Evolutionary conservation across 2,797 vertebrate genomes (phyloP).

Genomic region (Melanotaenia trifasciata): DNA sequence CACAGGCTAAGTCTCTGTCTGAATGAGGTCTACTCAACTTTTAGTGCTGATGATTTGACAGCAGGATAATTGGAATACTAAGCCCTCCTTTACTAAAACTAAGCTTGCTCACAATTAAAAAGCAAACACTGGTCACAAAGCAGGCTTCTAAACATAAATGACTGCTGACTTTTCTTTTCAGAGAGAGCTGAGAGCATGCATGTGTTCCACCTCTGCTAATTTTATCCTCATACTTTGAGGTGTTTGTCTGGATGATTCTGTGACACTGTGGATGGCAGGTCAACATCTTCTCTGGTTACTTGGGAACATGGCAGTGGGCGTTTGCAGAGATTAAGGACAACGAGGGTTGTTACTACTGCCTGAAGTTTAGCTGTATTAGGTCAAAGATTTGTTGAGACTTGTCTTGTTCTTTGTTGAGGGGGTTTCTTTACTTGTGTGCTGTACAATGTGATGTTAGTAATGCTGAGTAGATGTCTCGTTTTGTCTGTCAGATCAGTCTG

Average conservation of each 20-base stretch:
- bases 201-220: slow-evolving; percentile 40
- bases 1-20: slow-evolving; percentile 42
- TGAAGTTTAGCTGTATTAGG: slow-evolving; percentile 16
- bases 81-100: slow-evolving; percentile 24
- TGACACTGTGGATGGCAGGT: slow-evolving; percentile 42
- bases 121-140: slow-evolving; percentile 25
- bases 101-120: slow-evolving; percentile 37
- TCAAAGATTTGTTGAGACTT: slow-evolving; percentile 6
- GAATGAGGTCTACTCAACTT: slow-evolving; percentile 43
- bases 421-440: neutral
- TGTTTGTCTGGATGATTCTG: slow-evolving; percentile 23
- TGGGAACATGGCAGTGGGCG: slow-evolving; percentile 41
- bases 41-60: slow-evolving; percentile 56
- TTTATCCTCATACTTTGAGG: slow-evolving; percentile 25
- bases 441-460: neutral
- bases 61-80: slow-evolving; percentile 45
- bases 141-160: slow-evolving; percentile 13
- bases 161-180: slow-evolving; percentile 28
- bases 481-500: neutral
- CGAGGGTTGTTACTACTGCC: slow-evolving; percentile 5
- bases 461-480: neutral
- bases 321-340: slow-evolving; percentile 30
- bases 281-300: slow-evolving; percentile 50
- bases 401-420: neutral
- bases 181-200: slow-evolving; percentile 12